These are phyloP conservation scores for Spilogale gracilis DNA, from an alignment of 2,113 vertebrate species.

Conservation along the genomic window DNA sequence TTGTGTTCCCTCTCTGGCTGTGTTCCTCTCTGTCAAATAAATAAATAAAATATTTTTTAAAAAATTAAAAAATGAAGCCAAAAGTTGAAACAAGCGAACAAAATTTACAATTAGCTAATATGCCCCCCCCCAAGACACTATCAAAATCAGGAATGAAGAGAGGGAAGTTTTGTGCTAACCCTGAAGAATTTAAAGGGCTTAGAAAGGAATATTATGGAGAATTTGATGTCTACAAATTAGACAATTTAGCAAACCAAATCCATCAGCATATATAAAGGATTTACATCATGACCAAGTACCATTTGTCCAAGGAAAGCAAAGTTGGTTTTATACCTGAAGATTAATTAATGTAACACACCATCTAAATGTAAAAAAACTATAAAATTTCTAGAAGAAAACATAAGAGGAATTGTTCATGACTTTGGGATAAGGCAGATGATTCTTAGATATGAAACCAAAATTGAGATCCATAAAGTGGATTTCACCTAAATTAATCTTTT, in stretches of 20 bases:
- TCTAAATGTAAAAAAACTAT: neutral
- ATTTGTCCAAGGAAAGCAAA: neutral
- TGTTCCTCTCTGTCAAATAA: too few relatives aligned
- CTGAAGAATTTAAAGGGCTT: neutral
- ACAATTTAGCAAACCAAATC: neutral
- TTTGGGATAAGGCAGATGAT: neutral
- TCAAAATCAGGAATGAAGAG: neutral
- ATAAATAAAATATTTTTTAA: too few relatives aligned
- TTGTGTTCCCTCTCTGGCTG: too few relatives aligned
- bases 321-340: conserved; percentile 2
- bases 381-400: neutral
- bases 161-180: neutral
- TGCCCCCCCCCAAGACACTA: neutral
- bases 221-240: neutral
- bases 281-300: neutral
- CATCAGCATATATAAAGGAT: neutral
- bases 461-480: neutral
- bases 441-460: neutral
- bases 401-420: neutral
- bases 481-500: neutral
- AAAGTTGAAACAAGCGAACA: neutral
- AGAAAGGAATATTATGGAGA: neutral
- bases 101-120: neutral
- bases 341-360: neutral
- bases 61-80: neutral